Evolutionary conservation across 2,113 vertebrate genomes (phyloP), one percentile per base, ranked within the genome.

Genomic region (Pholis gunnellus): DNA sequence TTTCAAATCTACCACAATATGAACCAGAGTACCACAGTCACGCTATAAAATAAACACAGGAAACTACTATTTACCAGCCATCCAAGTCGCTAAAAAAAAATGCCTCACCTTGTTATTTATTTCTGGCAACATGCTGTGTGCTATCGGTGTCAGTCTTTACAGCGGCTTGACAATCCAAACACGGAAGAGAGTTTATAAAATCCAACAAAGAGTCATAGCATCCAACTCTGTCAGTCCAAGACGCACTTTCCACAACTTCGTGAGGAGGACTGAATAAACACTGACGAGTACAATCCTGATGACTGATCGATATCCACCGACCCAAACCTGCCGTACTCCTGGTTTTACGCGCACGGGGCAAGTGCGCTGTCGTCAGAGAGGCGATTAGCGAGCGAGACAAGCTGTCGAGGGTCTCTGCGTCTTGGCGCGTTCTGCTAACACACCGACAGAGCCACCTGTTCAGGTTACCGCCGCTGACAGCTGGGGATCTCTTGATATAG

Each of bases 101-200:
- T 8, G 15, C 25, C 92, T 95, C 91, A 95, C 95, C 95, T 95
- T 95, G 89, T 87, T 95, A 74, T 95, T 96, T 59, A 96, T 96
- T 92, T 96, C 95, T 78, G 95, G 95, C 81, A 96, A 87, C 95
- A 96, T 96, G 79, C 46, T 90, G 79, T 20, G 67, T 52, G 71
- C 18, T 79, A 59, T 29, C 44, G 78, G 6, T 46, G 57, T 77
- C 50, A 78, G 63, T 67, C 27, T 68, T 34, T 81, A 64, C 44
- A 72, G 38, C 64, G n/a, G 42, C 70, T 85, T 40, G 52, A 76
- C 46, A 69, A 82, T 77, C 86, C 84, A 89, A 56, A 80, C 31
- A 70, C 54, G 67, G 34, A 42, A 9, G 42, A 61, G 29, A 78
- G 68, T 82, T 75, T 86, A 91, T 66, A 80, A 87, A 92, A 79